Evolutionary conservation across 1,140 invertebrate species (phyloP).

Genomic region (Cardiocondyla obscurior): DNA sequence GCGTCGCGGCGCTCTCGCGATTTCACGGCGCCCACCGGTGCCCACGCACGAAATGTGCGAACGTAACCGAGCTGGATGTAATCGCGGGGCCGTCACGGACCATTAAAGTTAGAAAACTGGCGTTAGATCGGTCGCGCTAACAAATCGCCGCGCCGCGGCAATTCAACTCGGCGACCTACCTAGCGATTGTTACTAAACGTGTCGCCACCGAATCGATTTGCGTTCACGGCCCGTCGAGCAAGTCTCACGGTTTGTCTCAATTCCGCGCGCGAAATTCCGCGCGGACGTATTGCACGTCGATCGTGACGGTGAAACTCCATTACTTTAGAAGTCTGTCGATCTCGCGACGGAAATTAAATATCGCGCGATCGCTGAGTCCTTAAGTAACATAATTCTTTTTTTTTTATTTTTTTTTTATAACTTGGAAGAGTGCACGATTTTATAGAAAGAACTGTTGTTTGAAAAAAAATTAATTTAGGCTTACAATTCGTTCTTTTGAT

Average conservation of each 20-base stretch:
- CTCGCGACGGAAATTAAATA: not conserved
- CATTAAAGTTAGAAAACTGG: constrained; percentile 55
- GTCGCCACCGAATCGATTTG: constrained; percentile 50
- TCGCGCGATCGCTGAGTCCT: not conserved
- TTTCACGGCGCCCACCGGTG: constrained; percentile 36
- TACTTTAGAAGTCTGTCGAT: too few species aligned
- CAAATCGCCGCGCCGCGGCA: constrained; percentile 29
- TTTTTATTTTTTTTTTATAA: not conserved
- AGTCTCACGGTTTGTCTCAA: constrained; percentile 41
- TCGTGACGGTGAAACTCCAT: not conserved
- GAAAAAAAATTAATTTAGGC: not conserved
- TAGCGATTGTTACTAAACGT: constrained; percentile 35
- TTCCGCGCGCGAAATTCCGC: constrained; percentile 27
- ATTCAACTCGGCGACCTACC: not conserved
- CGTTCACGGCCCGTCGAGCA: constrained; percentile 15
- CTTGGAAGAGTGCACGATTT: not conserved
- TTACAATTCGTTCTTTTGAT: not conserved
- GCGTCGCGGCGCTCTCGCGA: not conserved
- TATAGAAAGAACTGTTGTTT: not conserved
- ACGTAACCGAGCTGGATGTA: constrained; percentile 50
- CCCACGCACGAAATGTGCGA: constrained; percentile 52
- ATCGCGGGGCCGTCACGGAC: constrained; percentile 49
- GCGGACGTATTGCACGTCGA: not conserved
- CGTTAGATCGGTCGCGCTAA: constrained; percentile 48
- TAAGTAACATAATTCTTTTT: not conserved